Conservation (phyloP, 37 sponge, comb jelly and placozoan genomes). For the Spongilla lacustris region DNA sequence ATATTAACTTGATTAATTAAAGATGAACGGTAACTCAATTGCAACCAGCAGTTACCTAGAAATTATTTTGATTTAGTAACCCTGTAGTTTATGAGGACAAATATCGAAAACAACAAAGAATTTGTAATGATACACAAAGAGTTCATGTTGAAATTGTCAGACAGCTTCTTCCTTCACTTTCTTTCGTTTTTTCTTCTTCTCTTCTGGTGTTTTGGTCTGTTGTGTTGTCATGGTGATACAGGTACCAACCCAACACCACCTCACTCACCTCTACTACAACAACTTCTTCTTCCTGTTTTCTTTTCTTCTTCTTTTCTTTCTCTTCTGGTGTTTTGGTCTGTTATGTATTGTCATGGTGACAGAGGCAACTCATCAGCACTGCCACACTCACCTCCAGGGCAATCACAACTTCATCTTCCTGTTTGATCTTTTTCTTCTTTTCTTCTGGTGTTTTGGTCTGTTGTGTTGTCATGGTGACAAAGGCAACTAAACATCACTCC, state of each 20-base stretch:
- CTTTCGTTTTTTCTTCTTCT: constrained; percentile 53
- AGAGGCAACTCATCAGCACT: not conserved
- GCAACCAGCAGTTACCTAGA: too few relatives aligned
- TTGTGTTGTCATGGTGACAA: not conserved
- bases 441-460: not conserved
- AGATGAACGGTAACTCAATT: too few relatives aligned
- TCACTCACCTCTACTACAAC: too few relatives aligned
- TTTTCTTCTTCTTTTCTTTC: not conserved
- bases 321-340: not conserved
- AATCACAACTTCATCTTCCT: constrained; percentile 17
- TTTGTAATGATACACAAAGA: not conserved
- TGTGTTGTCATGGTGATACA: not conserved
- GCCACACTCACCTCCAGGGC: not conserved
- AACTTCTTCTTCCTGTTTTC: too few relatives aligned
- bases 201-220: not conserved
- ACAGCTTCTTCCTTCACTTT: constrained; percentile 16
- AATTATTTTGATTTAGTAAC: too few relatives aligned
- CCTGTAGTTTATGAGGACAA: not conserved
- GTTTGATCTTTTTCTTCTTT: constrained; percentile 32
- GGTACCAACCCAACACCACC: too few relatives aligned
- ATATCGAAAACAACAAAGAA: not conserved
- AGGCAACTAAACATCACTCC: not conserved
- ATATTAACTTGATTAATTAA: too few relatives aligned
- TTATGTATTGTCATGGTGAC: not conserved
- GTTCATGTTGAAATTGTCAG: not conserved